Evolutionary conservation across 2,113 vertebrate genomes (phyloP).

Genomic region (Xenopus laevis): DNA sequence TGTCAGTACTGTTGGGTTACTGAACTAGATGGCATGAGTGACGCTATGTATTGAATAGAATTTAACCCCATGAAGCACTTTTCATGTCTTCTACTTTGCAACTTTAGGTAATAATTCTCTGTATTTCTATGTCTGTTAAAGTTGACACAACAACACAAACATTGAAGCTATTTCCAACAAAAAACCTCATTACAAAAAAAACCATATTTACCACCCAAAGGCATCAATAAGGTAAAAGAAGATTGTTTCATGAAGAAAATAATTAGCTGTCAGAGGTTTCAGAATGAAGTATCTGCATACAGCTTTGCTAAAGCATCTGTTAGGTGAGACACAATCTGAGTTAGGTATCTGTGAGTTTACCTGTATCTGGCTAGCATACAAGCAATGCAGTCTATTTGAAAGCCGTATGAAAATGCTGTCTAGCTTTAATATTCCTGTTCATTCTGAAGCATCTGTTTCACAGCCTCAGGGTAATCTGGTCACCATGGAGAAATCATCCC

Average conservation of each 20-base stretch:
- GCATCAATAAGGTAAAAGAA: background rate
- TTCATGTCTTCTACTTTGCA: too few relatives aligned
- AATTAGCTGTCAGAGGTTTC: too few relatives aligned
- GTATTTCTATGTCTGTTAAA: too few relatives aligned
- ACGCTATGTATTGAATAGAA: too few relatives aligned
- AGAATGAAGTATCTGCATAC: too few relatives aligned
- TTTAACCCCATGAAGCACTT: too few relatives aligned
- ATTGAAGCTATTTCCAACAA: background rate
- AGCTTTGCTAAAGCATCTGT: background rate
- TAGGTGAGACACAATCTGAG: background rate
- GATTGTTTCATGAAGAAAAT: background rate
- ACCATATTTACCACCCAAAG: background rate
- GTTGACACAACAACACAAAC: too few relatives aligned
- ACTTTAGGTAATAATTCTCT: too few relatives aligned
- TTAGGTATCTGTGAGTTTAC: background rate
- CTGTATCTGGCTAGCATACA: background rate
- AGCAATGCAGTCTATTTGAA: background rate
- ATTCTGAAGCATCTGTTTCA: background rate
- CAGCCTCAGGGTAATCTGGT: background rate
- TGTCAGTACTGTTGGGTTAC: too few relatives aligned
- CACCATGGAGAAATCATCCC: slow-evolving; percentile 1
- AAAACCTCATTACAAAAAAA: background rate
- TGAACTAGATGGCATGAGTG: too few relatives aligned
- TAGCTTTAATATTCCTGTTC: background rate
- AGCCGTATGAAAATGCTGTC: background rate